phyloP scores from a whole-genome alignment of 2,113 vertebrate species.

The Silurus asotus region DNA sequence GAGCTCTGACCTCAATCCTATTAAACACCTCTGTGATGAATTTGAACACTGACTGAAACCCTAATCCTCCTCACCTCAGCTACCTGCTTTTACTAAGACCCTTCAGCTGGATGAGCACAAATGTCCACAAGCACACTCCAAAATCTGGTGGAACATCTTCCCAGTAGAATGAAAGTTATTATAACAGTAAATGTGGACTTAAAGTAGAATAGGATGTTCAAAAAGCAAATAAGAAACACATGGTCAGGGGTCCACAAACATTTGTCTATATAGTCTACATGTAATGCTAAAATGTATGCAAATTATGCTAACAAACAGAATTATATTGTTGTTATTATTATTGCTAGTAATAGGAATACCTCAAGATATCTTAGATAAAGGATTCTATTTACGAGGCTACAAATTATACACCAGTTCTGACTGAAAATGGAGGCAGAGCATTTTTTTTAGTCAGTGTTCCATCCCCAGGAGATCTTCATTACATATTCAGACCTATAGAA shows the following conservation, averaged over 20 bases:
- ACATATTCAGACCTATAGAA: neutral
- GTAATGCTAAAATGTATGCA: neutral
- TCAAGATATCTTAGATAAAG: neutral
- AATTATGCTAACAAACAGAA: neutral
- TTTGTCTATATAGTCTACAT: neutral
- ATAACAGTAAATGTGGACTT: no score
- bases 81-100: no score
- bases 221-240: no score
- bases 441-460: neutral
- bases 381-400: neutral
- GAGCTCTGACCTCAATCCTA: no score
- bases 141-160: no score
- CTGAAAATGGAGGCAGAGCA: neutral
- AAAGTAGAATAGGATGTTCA: no score
- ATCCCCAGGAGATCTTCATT: neutral
- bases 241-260: neutral
- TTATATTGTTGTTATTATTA: neutral
- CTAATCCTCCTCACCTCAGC: no score
- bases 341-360: neutral
- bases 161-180: no score
- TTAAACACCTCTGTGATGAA: no score
- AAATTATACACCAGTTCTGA: neutral
- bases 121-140: no score
- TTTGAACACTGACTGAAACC: no score
- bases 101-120: no score